Conservation (phyloP, 2,113 vertebrate species). For the Microtus oregoni region DNA sequence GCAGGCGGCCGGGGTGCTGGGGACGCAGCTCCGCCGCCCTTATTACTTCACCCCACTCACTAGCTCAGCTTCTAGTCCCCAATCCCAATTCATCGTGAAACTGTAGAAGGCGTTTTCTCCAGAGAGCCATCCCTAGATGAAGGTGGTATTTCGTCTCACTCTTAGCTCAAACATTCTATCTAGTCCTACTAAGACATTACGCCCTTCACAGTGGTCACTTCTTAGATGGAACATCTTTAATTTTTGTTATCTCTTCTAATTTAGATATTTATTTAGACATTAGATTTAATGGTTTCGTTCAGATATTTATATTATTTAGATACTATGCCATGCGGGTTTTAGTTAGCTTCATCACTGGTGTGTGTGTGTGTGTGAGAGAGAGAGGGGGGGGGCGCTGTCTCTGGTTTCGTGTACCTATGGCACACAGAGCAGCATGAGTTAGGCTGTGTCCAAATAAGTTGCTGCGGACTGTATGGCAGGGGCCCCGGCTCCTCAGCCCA, state of each 20-base stretch:
- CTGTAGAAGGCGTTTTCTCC: background rate
- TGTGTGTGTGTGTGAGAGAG: no score
- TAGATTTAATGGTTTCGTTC: background rate
- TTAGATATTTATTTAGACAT: background rate
- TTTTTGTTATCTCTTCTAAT: background rate
- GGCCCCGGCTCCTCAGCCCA: rapidly evolving
- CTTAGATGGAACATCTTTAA: background rate
- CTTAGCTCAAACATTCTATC: background rate
- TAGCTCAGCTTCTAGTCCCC: background rate
- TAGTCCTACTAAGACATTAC: background rate
- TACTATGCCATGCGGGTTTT: background rate
- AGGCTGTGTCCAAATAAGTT: background rate
- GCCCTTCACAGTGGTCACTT: background rate
- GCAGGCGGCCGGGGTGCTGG: no score
- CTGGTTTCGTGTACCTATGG: background rate
- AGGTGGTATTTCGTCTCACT: background rate
- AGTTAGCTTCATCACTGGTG: background rate
- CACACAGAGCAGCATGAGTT: background rate
- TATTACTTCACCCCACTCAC: no score
- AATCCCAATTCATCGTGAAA: background rate
- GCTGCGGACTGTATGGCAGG: background rate
- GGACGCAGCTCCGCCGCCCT: no score
- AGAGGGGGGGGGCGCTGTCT: background rate
- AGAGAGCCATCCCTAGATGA: background rate
- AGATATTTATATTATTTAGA: background rate